Evolutionary conservation across 2,888 invertebrate species (phyloP).

Genomic region (Drosophila mulleri): DNA sequence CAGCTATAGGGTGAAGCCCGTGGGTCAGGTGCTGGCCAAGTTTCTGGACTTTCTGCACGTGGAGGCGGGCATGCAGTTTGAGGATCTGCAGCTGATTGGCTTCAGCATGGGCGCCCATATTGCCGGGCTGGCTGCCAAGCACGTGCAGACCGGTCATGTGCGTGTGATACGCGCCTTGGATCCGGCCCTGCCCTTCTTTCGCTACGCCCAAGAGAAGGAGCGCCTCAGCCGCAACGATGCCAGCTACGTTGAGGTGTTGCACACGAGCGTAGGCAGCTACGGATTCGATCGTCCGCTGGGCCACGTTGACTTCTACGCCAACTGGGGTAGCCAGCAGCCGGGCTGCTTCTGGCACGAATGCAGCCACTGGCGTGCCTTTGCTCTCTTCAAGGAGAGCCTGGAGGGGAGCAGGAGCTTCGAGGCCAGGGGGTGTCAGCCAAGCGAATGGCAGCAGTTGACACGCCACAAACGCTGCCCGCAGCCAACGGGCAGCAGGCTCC

Average conservation of each 20-base stretch:
- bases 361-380: slow-evolving; percentile 82
- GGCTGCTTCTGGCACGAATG: slow-evolving; percentile 86
- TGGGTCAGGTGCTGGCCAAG: slow-evolving; percentile 87
- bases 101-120: slow-evolving; percentile 88
- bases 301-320: slow-evolving; percentile 87
- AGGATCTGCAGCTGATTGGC: slow-evolving; percentile 82
- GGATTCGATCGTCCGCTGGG: slow-evolving; percentile 85
- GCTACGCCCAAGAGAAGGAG: slow-evolving; percentile 70
- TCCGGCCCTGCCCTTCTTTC: slow-evolving; percentile 86
- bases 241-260: slow-evolving; percentile 90
- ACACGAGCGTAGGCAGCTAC: slow-evolving; percentile 87
- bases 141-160: slow-evolving; percentile 75
- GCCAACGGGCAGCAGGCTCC: slow-evolving; percentile 47
- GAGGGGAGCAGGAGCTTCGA: slow-evolving; percentile 41
- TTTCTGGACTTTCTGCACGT: slow-evolving; percentile 88
- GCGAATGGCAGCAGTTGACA: slow-evolving; percentile 73
- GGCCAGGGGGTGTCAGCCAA: slow-evolving; percentile 68
- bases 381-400: slow-evolving; percentile 75
- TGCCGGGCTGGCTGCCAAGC: slow-evolving; percentile 86
- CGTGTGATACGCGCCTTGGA: slow-evolving; percentile 86
- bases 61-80: slow-evolving; percentile 84
- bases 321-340: slow-evolving; percentile 87
- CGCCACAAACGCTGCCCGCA: slow-evolving; percentile 67
- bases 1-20: slow-evolving; percentile 84
- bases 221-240: slow-evolving; percentile 88